phyloP scores from a whole-genome alignment of 2,797 vertebrate genomes.

The Pangasius sanitwongsei region DNA sequence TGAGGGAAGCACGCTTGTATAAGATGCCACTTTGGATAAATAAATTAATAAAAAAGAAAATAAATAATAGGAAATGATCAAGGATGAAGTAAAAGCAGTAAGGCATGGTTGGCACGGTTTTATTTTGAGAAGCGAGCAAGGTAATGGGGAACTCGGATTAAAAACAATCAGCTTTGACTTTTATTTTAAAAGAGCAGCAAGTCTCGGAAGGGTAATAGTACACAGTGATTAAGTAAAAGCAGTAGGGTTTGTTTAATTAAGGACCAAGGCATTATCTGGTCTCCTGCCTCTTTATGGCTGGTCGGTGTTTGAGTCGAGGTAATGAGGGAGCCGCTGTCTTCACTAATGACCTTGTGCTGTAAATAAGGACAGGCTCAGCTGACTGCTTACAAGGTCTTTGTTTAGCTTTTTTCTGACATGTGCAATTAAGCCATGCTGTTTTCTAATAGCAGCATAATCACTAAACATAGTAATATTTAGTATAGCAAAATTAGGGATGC shows the following conservation, averaged over 20 bases:
- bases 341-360: slow-evolving; percentile 76
- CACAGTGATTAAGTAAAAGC: slow-evolving; percentile 71
- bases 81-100: neutral
- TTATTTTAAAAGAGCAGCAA: slow-evolving; percentile 2
- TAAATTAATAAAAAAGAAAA: neutral
- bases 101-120: neutral
- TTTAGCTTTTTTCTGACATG: slow-evolving; percentile 29
- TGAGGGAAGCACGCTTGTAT: neutral
- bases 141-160: neutral
- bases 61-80: neutral
- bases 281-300: slow-evolving; percentile 79
- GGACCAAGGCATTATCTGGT: slow-evolving; percentile 78
- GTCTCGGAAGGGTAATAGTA: slow-evolving; percentile 58
- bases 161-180: neutral
- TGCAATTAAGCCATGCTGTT: slow-evolving; percentile 25
- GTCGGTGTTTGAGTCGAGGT: slow-evolving; percentile 71
- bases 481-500: neutral
- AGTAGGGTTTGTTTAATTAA: slow-evolving; percentile 93
- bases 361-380: slow-evolving; percentile 78
- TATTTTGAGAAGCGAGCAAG: neutral
- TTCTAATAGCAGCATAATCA: neutral
- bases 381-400: slow-evolving; percentile 39
- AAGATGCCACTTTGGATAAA: too few relatives aligned
- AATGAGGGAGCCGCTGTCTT: slow-evolving; percentile 67
- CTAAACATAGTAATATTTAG: neutral